Evolutionary conservation across 2,797 vertebrate genomes (phyloP), one percentile per base, ranked within the genome.

Genomic region (Thunnus albacares): DNA sequence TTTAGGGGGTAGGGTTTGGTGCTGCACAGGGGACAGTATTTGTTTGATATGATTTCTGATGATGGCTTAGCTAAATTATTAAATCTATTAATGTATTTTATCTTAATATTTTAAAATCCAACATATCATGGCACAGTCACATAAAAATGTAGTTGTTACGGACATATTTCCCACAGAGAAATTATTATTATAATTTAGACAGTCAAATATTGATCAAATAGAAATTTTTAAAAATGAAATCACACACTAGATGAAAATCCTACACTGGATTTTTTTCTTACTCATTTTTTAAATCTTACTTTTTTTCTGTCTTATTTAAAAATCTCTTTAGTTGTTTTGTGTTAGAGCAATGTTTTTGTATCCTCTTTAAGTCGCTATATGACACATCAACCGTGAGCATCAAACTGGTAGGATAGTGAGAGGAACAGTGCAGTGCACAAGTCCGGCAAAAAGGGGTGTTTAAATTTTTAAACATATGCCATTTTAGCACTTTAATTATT

Each of bases 401-500:
- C 53, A 59, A 51, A 41, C 56, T 57, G 41, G 47, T 71, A 3
- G 69, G 70, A 64, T 26, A 74, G 80, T 62, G 71, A 79, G 64
- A 81, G n/a, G 33, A 87, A 78, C 69, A 67, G 82, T 67, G 51
- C 75, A 56, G 67, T 52, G 82, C 81, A 78, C 75, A 70, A 81
- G 69, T 86, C 84, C 67, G 13, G 85, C 80, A 75, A 84, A 77
- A 79, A 66, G 38, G 24, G 57, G 1, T 71, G 72, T 88, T 93
- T 93, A 79, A 93, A 94, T 92, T 93, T 94, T 95, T 93, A 87
- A 93, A 90, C 84, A 89, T 86, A 90, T 91, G 90, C 91, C 93
- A 93, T 94, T 95, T 95, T 92, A 89, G 79, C 81, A 75, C 82
- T 89, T 96, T 71, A 94, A 95, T 95, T 92, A 95, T 95, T 95